Percentiles rank a stretch among this genome's conserved stretches.
Evolutionary conservation across 2,888 invertebrate species (phyloP).

Genomic region (Chesias legatella): DNA sequence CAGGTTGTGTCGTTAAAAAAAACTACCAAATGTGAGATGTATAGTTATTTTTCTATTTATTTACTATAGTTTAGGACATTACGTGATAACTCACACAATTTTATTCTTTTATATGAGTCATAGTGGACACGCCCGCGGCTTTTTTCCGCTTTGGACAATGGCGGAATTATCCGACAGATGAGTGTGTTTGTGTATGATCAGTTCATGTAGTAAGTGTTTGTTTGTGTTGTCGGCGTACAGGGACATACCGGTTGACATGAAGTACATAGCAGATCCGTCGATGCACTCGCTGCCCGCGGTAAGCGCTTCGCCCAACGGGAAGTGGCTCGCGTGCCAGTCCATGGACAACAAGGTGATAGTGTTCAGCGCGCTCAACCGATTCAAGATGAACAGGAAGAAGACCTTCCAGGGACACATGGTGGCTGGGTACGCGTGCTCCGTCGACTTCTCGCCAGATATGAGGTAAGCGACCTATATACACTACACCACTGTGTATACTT

Average conservation of each 20-base stretch:
- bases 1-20: too few species aligned
- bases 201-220: not conserved
- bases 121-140: too few species aligned
- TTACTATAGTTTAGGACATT: too few species aligned
- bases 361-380: conserved; percentile 97
- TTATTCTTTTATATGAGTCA: too few species aligned
- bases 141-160: too few species aligned
- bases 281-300: conserved; percentile 99
- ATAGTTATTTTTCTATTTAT: too few species aligned
- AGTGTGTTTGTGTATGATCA: not conserved
- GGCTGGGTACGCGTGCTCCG: conserved; percentile 97
- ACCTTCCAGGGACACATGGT: conserved; percentile 99
- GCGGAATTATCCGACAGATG: not conserved
- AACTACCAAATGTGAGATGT: too few species aligned
- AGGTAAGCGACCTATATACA: conserved; percentile 84
- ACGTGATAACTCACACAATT: too few species aligned
- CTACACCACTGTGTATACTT: too few species aligned
- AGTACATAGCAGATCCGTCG: conserved; percentile 99
- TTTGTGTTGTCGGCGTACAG: conserved; percentile 53
- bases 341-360: conserved; percentile 99
- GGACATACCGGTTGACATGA: conserved; percentile 99
- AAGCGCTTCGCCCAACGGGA: conserved; percentile 96
- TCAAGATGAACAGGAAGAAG: conserved; percentile 99
- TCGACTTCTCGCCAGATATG: conserved; percentile 99
- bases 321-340: conserved; percentile 99